phyloP scores from a whole-genome alignment of 2,797 vertebrate species.

The Tarsius wallacei region DNA sequence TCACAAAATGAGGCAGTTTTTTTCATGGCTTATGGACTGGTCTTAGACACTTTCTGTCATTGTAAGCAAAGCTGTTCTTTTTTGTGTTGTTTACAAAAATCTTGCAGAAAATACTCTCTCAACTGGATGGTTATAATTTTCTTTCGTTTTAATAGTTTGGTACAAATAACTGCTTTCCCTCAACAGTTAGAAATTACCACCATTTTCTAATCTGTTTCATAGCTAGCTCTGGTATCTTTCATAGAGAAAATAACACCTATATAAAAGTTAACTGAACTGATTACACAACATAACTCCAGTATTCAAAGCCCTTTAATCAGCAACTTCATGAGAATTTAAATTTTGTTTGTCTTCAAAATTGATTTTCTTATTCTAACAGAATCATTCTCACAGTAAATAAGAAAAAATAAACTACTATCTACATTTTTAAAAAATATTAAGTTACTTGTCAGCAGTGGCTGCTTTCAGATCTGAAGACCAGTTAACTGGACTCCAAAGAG shows the following conservation, averaged over 20 bases:
- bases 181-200: constrained; percentile 55
- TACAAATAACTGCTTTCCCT: constrained; percentile 55
- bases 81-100: constrained; percentile 63
- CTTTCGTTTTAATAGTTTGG: constrained; percentile 16
- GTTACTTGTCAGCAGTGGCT: neutral
- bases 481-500: neutral
- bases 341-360: constrained; percentile 31
- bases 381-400: constrained; percentile 39
- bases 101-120: constrained; percentile 36
- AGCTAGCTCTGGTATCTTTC: constrained; percentile 57
- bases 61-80: constrained; percentile 56
- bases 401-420: constrained; percentile 21
- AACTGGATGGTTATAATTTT: constrained; percentile 31
- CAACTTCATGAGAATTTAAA: constrained; percentile 24
- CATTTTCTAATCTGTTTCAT: constrained; percentile 67
- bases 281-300: constrained; percentile 7
- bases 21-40: neutral
- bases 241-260: constrained; percentile 55
- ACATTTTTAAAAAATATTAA: neutral
- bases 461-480: neutral
- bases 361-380: constrained; percentile 32
- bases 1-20: constrained; percentile 54
- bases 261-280: constrained; percentile 69
- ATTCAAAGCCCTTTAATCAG: constrained; percentile 21
- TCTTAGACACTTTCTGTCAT: constrained; percentile 29